These are phyloP conservation scores for Cotesia glomerata DNA, from an alignment of 1,140 invertebrate genomes.

Conservation along the genomic window DNA sequence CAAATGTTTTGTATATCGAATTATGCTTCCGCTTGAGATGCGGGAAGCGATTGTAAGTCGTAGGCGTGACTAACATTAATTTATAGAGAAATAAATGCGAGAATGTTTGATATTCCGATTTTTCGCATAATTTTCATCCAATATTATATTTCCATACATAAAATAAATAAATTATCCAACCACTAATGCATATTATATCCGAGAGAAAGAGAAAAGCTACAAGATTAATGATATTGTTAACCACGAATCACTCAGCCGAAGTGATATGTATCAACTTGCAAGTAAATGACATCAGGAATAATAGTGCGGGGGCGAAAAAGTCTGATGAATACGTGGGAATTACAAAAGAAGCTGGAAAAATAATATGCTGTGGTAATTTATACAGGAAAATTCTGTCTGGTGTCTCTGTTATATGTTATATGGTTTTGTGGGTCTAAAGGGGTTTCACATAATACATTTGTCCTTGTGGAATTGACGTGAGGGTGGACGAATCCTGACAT, in stretches of 20 bases:
- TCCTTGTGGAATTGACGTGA: neutral
- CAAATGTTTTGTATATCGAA: conserved; percentile 56
- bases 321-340: neutral
- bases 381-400: neutral
- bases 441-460: conserved; percentile 1
- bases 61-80: conserved; percentile 45
- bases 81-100: neutral
- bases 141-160: conserved; percentile 7
- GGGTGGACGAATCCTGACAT: neutral
- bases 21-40: conserved; percentile 58
- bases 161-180: neutral
- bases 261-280: neutral
- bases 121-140: neutral
- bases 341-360: neutral
- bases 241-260: conserved; percentile 1
- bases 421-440: conserved; percentile 1
- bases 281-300: conserved; percentile 8
- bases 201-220: neutral
- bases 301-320: neutral
- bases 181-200: no score
- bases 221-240: conserved; percentile 16
- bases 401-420: neutral
- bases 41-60: conserved; percentile 44
- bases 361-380: neutral
- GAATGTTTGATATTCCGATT: neutral